Percentiles rank a stretch among this genome's conserved stretches.
phyloP scores from a whole-genome alignment of 2,113 vertebrate genomes.

The Anolis carolinensis region DNA sequence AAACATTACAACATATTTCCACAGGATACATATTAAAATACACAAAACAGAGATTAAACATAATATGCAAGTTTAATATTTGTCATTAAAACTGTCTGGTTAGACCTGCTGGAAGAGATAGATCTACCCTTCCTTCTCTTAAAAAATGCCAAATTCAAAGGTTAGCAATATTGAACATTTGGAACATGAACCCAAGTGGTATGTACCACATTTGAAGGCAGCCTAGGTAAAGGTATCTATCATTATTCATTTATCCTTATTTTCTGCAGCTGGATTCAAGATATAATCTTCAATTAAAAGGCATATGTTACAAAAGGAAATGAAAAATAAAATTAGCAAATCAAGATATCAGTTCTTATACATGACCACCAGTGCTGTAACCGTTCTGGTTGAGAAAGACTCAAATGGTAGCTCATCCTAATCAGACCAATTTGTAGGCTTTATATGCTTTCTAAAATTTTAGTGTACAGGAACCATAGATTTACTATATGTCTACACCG shows the following conservation, averaged over 20 bases:
- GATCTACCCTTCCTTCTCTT: not conserved
- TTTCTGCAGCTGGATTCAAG: not conserved
- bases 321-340: not conserved
- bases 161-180: not conserved
- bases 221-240: too few relatives aligned
- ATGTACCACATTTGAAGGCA: not conserved
- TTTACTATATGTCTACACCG: not conserved
- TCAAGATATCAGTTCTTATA: not conserved
- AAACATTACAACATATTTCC: too few relatives aligned
- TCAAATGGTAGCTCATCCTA: not conserved
- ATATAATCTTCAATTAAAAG: not conserved
- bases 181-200: not conserved
- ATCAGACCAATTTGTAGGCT: not conserved
- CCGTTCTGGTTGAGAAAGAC: not conserved
- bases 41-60: too few relatives aligned
- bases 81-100: too few relatives aligned
- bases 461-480: fast-evolving
- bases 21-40: too few relatives aligned
- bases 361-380: not conserved
- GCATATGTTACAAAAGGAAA: not conserved
- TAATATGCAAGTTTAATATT: too few relatives aligned
- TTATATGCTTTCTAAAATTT: not conserved
- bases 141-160: not conserved
- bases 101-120: too few relatives aligned
- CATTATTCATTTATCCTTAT: not conserved